These are phyloP conservation scores for Spongilla lacustris DNA, from an alignment of 37 sponge, comb jelly and placozoan genomes.

Conservation along the genomic window DNA sequence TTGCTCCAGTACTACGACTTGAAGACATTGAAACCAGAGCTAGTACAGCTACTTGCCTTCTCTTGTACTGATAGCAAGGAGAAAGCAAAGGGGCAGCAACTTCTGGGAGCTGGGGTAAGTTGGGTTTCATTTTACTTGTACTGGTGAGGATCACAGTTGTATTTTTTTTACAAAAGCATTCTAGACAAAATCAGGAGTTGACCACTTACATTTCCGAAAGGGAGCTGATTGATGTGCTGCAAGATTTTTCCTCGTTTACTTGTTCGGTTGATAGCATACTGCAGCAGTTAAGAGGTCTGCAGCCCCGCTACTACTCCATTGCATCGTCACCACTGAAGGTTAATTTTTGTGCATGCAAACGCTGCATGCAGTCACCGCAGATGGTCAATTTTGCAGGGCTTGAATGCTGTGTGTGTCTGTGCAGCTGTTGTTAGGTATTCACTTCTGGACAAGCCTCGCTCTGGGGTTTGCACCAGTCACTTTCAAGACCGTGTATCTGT, in stretches of 20 bases:
- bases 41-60: slow-evolving; percentile 24
- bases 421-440: slow-evolving; percentile 62
- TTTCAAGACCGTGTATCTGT: slow-evolving; percentile 51
- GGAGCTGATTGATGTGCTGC: slow-evolving; percentile 58
- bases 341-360: not conserved
- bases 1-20: slow-evolving; percentile 57
- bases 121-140: not conserved
- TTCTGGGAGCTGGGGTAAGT: slow-evolving; percentile 58
- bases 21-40: slow-evolving; percentile 42
- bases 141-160: too few species aligned
- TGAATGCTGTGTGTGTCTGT: slow-evolving; percentile 51
- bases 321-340: slow-evolving; percentile 59
- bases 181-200: slow-evolving; percentile 36
- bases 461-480: slow-evolving; percentile 67
- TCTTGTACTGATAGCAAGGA: slow-evolving; percentile 26
- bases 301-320: slow-evolving; percentile 73
- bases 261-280: slow-evolving; percentile 25
- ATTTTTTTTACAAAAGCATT: slow-evolving; percentile 9
- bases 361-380: not conserved
- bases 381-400: slow-evolving; percentile 12
- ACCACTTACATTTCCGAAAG: slow-evolving; percentile 19
- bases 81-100: slow-evolving; percentile 22
- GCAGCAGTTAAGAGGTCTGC: slow-evolving; percentile 39
- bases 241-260: slow-evolving; percentile 40
- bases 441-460: slow-evolving; percentile 27